These are phyloP conservation scores for Pionites leucogaster DNA, from an alignment of 2,113 vertebrate species.

Conservation along the genomic window DNA sequence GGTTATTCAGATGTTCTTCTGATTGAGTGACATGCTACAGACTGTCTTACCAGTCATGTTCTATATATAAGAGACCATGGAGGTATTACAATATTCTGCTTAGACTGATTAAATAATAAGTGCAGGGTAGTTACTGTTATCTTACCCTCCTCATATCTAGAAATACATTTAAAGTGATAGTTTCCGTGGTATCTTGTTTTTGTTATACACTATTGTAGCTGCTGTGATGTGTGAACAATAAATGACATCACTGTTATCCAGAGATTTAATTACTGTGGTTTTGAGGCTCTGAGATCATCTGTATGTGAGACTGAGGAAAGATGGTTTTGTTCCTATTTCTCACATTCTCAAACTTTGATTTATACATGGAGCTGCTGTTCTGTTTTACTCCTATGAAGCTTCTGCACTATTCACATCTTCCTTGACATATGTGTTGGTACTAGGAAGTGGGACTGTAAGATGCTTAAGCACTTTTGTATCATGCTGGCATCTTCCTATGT, in stretches of 20 bases:
- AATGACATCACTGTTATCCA: not conserved
- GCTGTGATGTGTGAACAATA: not conserved
- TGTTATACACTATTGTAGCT: not conserved
- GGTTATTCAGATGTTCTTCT: conserved; percentile 22
- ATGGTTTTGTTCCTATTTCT: not conserved
- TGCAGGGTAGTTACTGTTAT: not conserved
- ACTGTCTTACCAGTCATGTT: not conserved
- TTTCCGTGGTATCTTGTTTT: not conserved
- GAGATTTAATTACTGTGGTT: not conserved
- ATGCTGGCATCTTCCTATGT: conserved; percentile 21
- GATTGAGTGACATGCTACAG: conserved; percentile 25
- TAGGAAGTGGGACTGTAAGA: conserved; percentile 24
- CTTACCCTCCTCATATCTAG: not conserved
- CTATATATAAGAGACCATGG: not conserved
- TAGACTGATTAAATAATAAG: not conserved
- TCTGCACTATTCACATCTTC: conserved; percentile 19
- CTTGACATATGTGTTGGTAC: conserved; percentile 38
- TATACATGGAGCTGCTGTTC: not conserved
- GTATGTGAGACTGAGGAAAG: not conserved
- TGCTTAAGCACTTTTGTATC: conserved; percentile 8
- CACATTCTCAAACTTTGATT: not conserved
- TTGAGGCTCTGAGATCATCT: not conserved
- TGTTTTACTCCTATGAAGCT: not conserved
- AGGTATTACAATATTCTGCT: not conserved
- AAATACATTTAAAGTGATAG: not conserved